phyloP scores from a whole-genome alignment of 2,888 invertebrate species.

The Linyphia triangularis region DNA sequence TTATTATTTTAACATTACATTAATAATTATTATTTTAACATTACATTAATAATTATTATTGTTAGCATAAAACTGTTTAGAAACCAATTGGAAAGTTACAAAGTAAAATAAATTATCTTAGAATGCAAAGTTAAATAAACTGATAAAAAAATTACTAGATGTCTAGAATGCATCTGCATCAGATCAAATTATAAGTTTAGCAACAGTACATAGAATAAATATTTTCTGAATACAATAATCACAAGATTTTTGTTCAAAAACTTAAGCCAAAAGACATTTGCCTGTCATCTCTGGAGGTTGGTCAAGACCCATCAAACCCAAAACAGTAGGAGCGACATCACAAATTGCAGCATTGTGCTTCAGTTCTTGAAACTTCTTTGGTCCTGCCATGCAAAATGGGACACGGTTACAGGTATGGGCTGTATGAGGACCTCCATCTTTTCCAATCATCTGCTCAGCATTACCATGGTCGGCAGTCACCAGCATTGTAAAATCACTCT shows the following conservation, averaged over 20 bases:
- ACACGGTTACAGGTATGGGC: conserved; percentile 81
- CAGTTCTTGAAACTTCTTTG: conserved; percentile 76
- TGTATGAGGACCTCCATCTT: conserved; percentile 80
- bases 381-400: conserved; percentile 77
- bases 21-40: too few relatives aligned
- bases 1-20: too few relatives aligned
- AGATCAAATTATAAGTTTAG: too few relatives aligned
- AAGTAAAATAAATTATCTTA: too few relatives aligned
- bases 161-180: too few relatives aligned
- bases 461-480: conserved; percentile 81
- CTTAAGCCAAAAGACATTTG: conserved; percentile 77
- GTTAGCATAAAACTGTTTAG: too few relatives aligned
- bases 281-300: conserved; percentile 79
- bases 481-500: conserved; percentile 78
- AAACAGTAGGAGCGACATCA: conserved; percentile 81
- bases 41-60: too few relatives aligned
- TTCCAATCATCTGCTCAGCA: conserved; percentile 81
- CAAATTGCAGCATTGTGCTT: conserved; percentile 79
- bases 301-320: conserved; percentile 79
- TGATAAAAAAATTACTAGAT: too few relatives aligned
- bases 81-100: too few relatives aligned
- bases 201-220: background rate
- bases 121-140: too few relatives aligned
- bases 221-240: background rate
- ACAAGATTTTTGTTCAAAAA: background rate